Evolutionary conservation across 2,888 invertebrate species (phyloP), one percentile per base, ranked within the genome.

Genomic region (Pocota personata): DNA sequence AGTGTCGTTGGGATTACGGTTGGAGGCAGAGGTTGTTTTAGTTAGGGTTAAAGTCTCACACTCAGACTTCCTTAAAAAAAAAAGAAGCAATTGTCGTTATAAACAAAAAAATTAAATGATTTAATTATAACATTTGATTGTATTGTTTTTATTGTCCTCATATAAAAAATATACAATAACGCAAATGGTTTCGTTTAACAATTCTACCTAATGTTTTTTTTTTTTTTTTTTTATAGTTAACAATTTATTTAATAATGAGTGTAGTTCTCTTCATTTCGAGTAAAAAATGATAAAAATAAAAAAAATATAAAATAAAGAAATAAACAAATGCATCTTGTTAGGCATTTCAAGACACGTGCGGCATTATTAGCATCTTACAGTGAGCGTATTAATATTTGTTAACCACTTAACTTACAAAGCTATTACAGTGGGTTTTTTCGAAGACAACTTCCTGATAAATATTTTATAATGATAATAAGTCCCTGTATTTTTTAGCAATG

Each of bases 331-430:
- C 73, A 73, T 80, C 73, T 73, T 67, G 80, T 48, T 62, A 72
- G 72, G 83, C 66, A 78, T 67, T 78, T 73, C 78, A 83, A 83
- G 83, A 78, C 83, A 83, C 83, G 60, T 73, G 83, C 67, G 83
- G 82, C 82, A 77, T 67, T 77, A 27, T 46, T 78, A 66, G 78
- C 72, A 77, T 78, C 78, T 67, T 73, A 79, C 62, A 62, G 79
- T 79, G 62, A 84, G 55, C 69, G 52, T 46, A 19, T 8, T 67
- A 16, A 19, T 60, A 24, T 35, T 57, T 57, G 19, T 60, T 55
- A 69, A 57, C 58, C 30, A 35, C 35, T 67, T 19, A 58, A 37
- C 60, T 71, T 79, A 84, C 43, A 35, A n/a, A 60, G 14, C 32
- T 60, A 66, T 6, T 37, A 55, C 52, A 32, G 32, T 69, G 52